Base-by-base conservation (phyloP, 1,140 invertebrate species). In the Drosophila mauritiana region DNA sequence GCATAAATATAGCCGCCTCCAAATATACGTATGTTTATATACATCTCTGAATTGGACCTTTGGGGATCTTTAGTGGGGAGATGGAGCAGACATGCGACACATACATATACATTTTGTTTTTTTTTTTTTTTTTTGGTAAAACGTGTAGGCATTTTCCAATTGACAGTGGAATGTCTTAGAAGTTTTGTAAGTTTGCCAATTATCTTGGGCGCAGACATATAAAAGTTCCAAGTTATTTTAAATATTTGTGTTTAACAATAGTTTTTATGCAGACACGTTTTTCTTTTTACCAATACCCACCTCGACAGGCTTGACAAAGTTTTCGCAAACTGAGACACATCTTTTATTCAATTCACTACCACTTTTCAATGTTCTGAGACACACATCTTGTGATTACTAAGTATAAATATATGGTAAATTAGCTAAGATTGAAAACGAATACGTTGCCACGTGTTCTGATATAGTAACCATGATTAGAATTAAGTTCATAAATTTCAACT, bases 281-380 rank as follows among this genome's bases (percentile, higher is more conserved):
- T 20, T 10, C 3, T n/a, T 25, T 40, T n/a, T 27, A 11, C 17
- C n/a, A 20, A 15, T 80, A 85, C 81, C 77, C 74, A 85, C 82
- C 82, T 85, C 83, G 78, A 72, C 82, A 85, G 48, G 64, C 63
- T 75, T 82, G 51, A 45, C 74, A 85, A 22, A 85, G 61, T 70
- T 85, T 88, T n/a, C 78, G 56, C 57, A 85, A 48, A 53, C 73
- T 82, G 4, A 85, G 73, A 53, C 81, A 85, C 81, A 85, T 85
- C 65, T 69, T 84, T 42, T 20, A 15, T 13, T 36, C 36, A 48
- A 27, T 42, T 25, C 22, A 13, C 48, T 42, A 22, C n/a, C 36
- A 53, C 27, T 55, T 12, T 17, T 57, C 17, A 74, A 57, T 75
- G 61, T 75, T 57, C 51, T 51, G 4, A 27, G 12, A 61, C 39